Percentiles rank a stretch among this genome's conserved stretches.
Evolutionary conservation across 2,113 vertebrate species (phyloP).

Genomic region (Amblyornis subalaris): DNA sequence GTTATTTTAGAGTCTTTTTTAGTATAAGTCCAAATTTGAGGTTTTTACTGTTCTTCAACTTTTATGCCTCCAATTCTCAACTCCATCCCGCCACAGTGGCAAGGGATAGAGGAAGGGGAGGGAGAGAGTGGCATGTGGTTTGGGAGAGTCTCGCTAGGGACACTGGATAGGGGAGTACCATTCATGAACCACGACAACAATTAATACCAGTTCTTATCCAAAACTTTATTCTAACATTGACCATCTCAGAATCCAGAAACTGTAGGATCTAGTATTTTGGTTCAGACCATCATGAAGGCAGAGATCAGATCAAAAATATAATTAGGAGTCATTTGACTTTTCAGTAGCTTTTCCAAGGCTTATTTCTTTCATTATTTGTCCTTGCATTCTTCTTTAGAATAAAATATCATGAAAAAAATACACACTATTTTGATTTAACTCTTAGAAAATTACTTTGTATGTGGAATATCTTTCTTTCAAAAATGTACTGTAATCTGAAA

Average conservation of each 20-base stretch:
- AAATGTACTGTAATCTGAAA: not conserved
- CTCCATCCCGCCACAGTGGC: not conserved
- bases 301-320: not conserved
- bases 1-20: not conserved
- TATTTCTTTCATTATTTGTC: not conserved
- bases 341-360: not conserved
- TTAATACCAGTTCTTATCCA: not conserved
- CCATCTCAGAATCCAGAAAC: not conserved
- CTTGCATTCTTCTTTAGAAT: not conserved
- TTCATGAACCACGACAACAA: not conserved
- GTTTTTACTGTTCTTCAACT: not conserved
- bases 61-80: not conserved
- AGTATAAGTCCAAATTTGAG: not conserved
- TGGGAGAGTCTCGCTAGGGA: not conserved
- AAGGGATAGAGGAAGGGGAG: not conserved
- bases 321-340: not conserved
- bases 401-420: not conserved
- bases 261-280: not conserved
- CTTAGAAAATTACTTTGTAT: not conserved
- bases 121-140: not conserved
- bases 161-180: no score
- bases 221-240: not conserved
- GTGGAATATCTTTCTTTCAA: not conserved
- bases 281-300: not conserved
- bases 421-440: not conserved